These are phyloP conservation scores for Zosterops hypoxanthus DNA, from an alignment of 2,113 vertebrate species.

Conservation along the genomic window DNA sequence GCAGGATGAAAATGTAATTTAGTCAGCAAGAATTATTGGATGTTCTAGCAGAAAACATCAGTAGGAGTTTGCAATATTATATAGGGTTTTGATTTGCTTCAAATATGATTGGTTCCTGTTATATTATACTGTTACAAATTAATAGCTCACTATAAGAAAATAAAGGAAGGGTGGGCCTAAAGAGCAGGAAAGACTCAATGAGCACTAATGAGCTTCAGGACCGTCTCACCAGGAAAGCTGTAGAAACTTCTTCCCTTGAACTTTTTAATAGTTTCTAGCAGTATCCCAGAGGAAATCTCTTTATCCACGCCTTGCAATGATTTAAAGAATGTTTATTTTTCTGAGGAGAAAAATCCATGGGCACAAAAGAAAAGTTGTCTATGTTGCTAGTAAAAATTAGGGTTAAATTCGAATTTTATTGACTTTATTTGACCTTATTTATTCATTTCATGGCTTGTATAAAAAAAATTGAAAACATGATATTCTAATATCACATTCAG, in stretches of 20 bases:
- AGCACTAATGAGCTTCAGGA: not conserved
- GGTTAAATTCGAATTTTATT: not conserved
- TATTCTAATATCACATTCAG: not conserved
- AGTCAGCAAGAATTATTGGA: not conserved
- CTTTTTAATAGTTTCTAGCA: not conserved
- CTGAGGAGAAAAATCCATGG: not conserved
- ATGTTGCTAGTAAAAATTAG: not conserved
- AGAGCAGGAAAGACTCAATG: slow-evolving; percentile 29
- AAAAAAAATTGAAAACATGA: not conserved
- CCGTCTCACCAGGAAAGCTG: not conserved
- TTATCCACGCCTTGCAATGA: not conserved
- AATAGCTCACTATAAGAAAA: slow-evolving; percentile 13
- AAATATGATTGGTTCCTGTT: not conserved
- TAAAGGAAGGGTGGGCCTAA: slow-evolving; percentile 53
- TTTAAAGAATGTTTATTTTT: not conserved
- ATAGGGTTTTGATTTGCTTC: not conserved
- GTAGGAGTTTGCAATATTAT: not conserved
- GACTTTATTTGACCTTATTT: not conserved
- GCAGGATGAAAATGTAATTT: not conserved
- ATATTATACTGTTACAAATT: not conserved
- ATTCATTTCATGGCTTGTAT: not conserved
- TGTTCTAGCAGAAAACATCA: not conserved
- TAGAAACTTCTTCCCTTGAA: slow-evolving; percentile 29
- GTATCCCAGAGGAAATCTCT: slow-evolving; percentile 2
- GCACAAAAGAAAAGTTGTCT: not conserved